Base-by-base conservation (phyloP, 2,113 vertebrate genomes). In the Urocolius indicus region DNA sequence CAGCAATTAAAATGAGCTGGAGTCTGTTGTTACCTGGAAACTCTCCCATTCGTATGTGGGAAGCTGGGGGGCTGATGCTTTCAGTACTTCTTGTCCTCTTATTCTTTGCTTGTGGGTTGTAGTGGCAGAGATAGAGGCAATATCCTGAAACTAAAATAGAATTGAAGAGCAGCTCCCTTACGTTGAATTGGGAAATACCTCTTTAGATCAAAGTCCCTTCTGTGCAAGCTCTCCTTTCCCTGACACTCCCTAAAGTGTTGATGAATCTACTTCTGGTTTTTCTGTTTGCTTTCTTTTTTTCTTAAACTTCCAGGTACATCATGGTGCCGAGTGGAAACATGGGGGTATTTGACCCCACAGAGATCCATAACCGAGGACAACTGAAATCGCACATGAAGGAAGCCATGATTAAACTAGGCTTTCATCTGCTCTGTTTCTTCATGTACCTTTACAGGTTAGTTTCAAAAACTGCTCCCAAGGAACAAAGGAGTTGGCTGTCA, bases 361-460 rank as follows among this genome's bases (percentile, higher is more conserved):
- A 99, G 98, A 99, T 99, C 93, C 99, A 99, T 96, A 99, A 99
- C 94, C 98, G 99, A 84, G 99, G 99, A 54, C 99, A 99, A 93
- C 98, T 99, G 68, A 99, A 99, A 95, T 99, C 99, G 16, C 99
- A 99, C 96, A 99, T 99, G 99, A 99, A 99, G 89, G 99, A 99
- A 97, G 98, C 99, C 92, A 99, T 99, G 99, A 98, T 99, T 93
- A 99, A 99, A 95, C 98, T 99, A 52, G 99, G 99, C 46, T 99
- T 99, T 98, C 99, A 99, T 94, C 98, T 99, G 89, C 99, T 99
- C 73, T 99, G 99, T 97, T 99, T 99, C 98, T 99, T 99, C 97
- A 99, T 99, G 97, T 99, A 99, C 93, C 97, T 99, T 95, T 99
- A 99, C 96, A 99, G 99, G 99, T 99, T 96, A 97, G 98, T 96